A percentile compares a stretch with the other conserved stretches of the same genome.
Conservation (phyloP, 2,888 invertebrate genomes). For the Microplitis manilae region DNA sequence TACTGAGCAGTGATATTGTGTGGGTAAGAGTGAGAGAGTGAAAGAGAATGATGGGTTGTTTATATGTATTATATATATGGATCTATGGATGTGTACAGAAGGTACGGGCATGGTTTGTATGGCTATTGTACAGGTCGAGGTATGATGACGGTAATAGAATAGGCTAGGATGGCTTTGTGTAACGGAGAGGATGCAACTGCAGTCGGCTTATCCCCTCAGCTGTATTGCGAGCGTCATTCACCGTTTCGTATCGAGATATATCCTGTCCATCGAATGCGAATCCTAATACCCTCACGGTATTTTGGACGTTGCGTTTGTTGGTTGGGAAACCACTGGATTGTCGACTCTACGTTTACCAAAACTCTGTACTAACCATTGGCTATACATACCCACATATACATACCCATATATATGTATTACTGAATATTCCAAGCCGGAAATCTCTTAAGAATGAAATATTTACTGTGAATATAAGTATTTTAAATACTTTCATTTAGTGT, state of each 20-base stretch:
- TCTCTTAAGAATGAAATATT: conserved; percentile 14
- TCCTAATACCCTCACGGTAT: conserved; percentile 38
- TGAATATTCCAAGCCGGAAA: conserved; percentile 14
- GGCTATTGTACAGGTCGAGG: conserved; percentile 40
- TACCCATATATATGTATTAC: background rate
- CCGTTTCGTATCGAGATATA: conserved; percentile 36
- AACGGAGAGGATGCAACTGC: conserved; percentile 53
- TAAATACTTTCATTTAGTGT: background rate
- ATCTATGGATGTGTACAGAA: conserved; percentile 10
- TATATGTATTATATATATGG: background rate
- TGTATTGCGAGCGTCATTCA: conserved; percentile 40
- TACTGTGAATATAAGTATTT: background rate
- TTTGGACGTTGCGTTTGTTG: conserved; percentile 21
- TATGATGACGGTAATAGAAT: conserved; percentile 49
- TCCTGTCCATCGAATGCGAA: conserved; percentile 42
- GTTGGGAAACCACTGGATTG: conserved; percentile 22
- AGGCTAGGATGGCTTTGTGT: conserved; percentile 44
- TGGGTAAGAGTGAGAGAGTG: background rate
- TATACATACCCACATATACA: background rate
- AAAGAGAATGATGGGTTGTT: background rate
- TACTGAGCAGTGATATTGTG: background rate
- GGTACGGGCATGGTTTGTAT: conserved; percentile 12
- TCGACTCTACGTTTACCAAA: background rate
- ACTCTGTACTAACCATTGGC: background rate
- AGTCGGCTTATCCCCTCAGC: conserved; percentile 54